These are phyloP conservation scores for Pogonognathellus flavescens DNA, from an alignment of 1,140 invertebrate species.

Conservation along the genomic window DNA sequence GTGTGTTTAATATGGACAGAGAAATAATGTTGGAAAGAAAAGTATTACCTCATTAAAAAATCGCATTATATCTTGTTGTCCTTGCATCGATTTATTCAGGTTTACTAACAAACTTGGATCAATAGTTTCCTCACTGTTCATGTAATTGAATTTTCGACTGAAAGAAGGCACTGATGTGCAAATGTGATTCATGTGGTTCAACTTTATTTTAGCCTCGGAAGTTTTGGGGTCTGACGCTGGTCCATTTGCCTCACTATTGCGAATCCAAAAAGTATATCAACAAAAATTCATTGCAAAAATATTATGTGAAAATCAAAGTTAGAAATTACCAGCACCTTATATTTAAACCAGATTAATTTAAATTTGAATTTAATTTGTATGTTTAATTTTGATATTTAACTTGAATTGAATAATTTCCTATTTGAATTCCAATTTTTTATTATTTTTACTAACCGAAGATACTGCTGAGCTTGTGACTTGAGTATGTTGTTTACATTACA, in stretches of 20 bases:
- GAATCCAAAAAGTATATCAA: no score
- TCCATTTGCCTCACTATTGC: not conserved
- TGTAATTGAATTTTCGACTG: constrained; percentile 11
- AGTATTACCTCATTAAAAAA: no score
- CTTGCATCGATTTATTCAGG: not conserved
- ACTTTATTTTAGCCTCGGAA: not conserved
- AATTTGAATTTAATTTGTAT: no score
- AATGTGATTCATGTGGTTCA: constrained; percentile 3
- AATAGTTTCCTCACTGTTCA: not conserved
- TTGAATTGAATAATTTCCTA: no score
- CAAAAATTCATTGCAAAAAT: no score
- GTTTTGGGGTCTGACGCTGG: not conserved
- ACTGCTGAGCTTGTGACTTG: not conserved
- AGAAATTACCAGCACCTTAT: not conserved
- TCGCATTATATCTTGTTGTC: not conserved
- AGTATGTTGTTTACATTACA: constrained; percentile 48
- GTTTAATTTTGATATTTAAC: not conserved
- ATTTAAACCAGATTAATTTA: no score
- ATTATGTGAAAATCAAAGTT: not conserved
- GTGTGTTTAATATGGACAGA: no score
- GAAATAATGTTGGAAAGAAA: no score
- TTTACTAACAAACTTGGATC: not conserved
- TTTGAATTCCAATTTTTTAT: no score
- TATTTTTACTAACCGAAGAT: no score
- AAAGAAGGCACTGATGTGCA: not conserved